Percentiles rank a stretch among this genome's conserved stretches.
Conservation (phyloP, 2,888 invertebrate species). For the Dascillus cervinus region DNA sequence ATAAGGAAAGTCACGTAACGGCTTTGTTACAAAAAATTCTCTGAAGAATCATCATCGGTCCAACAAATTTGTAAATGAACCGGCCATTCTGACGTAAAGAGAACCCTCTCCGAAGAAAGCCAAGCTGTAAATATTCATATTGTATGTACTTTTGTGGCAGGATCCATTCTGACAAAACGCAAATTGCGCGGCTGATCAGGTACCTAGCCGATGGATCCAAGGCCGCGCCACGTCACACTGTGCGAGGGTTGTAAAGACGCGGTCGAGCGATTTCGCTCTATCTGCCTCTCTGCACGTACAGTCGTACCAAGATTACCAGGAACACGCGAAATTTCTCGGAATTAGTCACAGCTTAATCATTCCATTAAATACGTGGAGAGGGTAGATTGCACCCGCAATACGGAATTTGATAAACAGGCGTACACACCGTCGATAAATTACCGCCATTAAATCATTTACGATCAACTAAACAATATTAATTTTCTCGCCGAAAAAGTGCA, state of each 20-base stretch:
- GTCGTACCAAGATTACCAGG: conserved; percentile 22
- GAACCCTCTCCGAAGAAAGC: conserved; percentile 1
- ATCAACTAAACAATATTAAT: too few species aligned
- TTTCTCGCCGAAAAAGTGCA: too few species aligned
- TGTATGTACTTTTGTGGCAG: conserved; percentile 5
- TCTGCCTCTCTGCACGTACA: conserved; percentile 15
- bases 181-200: conserved; percentile 16
- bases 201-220: conserved; percentile 20
- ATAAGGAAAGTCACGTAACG: too few species aligned
- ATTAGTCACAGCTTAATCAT: conserved; percentile 20
- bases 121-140: conserved; percentile 3
- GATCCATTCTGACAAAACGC: conserved; percentile 10
- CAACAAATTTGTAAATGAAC: not conserved
- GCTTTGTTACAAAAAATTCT: too few species aligned
- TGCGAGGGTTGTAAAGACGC: conserved; percentile 21
- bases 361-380: conserved; percentile 9
- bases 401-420: too few species aligned
- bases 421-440: too few species aligned
- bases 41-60: too few species aligned
- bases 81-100: not conserved
- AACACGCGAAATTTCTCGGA: conserved; percentile 26
- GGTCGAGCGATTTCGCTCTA: conserved; percentile 11
- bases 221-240: conserved; percentile 20
- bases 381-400: too few species aligned
- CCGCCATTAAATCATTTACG: too few species aligned